These are phyloP conservation scores for Orthonyx spaldingii DNA, from an alignment of 2,113 vertebrate genomes.

Conservation along the genomic window DNA sequence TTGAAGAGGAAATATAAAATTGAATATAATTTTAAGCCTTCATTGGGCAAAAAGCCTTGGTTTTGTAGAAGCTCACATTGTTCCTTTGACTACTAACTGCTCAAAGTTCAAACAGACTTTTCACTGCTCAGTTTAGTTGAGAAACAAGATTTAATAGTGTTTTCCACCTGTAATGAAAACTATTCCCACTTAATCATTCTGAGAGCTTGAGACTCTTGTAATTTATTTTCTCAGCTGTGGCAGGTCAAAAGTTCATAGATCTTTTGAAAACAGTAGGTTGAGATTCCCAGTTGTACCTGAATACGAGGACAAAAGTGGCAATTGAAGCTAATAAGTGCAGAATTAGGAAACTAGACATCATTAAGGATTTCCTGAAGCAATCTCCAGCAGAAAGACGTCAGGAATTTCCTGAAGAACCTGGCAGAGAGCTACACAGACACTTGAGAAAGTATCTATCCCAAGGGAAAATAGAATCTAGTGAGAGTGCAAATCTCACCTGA, in stretches of 20 bases:
- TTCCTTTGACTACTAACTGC: neutral
- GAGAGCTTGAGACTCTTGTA: neutral
- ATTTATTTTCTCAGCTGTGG: neutral
- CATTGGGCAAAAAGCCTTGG: neutral
- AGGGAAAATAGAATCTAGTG: neutral
- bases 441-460: neutral
- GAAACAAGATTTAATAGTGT: neutral
- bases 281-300: neutral
- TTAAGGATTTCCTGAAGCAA: constrained; percentile 53
- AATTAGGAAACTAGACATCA: constrained; percentile 35
- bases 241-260: neutral
- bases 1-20: neutral
- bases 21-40: neutral
- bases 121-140: neutral
- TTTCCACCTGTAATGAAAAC: neutral
- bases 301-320: neutral
- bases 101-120: neutral
- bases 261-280: neutral
- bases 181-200: neutral
- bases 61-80: neutral
- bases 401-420: constrained; percentile 38
- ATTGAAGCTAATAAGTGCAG: neutral
- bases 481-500: neutral
- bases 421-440: neutral
- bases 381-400: neutral